Evolutionary conservation across 2,888 invertebrate species (phyloP).

Genomic region (Drosophila neutralis): DNA sequence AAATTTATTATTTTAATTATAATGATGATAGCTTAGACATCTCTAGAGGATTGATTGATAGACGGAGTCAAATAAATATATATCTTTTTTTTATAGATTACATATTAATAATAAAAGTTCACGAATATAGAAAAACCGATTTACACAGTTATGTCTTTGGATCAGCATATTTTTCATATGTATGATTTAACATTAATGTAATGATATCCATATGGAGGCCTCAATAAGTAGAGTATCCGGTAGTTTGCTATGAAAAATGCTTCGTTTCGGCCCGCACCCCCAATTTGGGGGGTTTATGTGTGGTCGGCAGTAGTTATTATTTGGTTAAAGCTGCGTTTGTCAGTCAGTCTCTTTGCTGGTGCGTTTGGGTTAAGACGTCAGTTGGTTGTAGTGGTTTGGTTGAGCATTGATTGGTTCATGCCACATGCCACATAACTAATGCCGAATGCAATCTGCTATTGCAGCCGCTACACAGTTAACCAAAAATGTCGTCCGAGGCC

Average conservation of each 20-base stretch:
- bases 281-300: not conserved
- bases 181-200: not conserved
- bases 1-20: not conserved
- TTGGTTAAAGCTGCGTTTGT: conserved; percentile 17
- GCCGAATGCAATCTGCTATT: conserved; percentile 67
- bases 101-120: not conserved
- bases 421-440: conserved; percentile 11
- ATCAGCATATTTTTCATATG: not conserved
- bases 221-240: not conserved
- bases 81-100: not conserved
- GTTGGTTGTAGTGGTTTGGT: not conserved
- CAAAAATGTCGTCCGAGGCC: conserved; percentile 55
- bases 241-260: not conserved
- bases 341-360: conserved; percentile 52
- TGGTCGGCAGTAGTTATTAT: not conserved
- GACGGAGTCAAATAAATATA: not conserved
- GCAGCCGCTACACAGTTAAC: conserved; percentile 33
- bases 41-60: too few relatives aligned
- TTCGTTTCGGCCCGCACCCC: not conserved
- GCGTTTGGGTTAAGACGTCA: conserved; percentile 65
- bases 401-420: not conserved
- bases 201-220: not conserved
- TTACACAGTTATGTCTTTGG: not conserved
- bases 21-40: not conserved
- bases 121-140: not conserved